Evolutionary conservation across 2,797 vertebrate species (phyloP).

Genomic region (Lemur catta): DNA sequence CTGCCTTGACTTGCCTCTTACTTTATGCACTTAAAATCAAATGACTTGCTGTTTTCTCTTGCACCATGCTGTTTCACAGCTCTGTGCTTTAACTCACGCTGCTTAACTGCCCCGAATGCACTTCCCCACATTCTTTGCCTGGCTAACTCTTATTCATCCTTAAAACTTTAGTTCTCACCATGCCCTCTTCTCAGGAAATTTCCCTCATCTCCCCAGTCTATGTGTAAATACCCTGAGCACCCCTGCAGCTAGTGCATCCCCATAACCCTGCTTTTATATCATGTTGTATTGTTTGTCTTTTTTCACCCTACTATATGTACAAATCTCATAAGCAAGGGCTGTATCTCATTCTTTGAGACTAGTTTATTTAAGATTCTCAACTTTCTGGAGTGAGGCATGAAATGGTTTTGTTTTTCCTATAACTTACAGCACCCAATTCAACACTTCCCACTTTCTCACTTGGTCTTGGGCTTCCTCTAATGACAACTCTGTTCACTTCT

Average conservation of each 20-base stretch:
- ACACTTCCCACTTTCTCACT: not conserved
- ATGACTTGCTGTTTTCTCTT: slow-evolving; percentile 47
- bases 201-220: not conserved
- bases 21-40: slow-evolving; percentile 45
- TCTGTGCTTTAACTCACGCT: slow-evolving; percentile 55
- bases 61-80: slow-evolving; percentile 63
- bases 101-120: slow-evolving; percentile 60
- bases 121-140: slow-evolving; percentile 61
- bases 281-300: slow-evolving; percentile 7
- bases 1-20: slow-evolving; percentile 29
- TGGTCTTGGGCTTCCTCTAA: no score
- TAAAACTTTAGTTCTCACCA: slow-evolving; percentile 56
- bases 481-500: not conserved
- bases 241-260: not conserved
- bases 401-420: not conserved
- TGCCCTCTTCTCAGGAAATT: slow-evolving; percentile 54
- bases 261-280: not conserved
- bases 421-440: not conserved
- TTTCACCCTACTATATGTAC: not conserved
- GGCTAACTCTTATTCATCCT: slow-evolving; percentile 72
- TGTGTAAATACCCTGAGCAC: slow-evolving; percentile 6
- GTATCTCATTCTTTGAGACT: not conserved
- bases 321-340: not conserved
- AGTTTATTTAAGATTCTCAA: not conserved
- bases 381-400: not conserved